Conservation (phyloP, 2,888 invertebrate species). For the Griposia aprilina region DNA sequence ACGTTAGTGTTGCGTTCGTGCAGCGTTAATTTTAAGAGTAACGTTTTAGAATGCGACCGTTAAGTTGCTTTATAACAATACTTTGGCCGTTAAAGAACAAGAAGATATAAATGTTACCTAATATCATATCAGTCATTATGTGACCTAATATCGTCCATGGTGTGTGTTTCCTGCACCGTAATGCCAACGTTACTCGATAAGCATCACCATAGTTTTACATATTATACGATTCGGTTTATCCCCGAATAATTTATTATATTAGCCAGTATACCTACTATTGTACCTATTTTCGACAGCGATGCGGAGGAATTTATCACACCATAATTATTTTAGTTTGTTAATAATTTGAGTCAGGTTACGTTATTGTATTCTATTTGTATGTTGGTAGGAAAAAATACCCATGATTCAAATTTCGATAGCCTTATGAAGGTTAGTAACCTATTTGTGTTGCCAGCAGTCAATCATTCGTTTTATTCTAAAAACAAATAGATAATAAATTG, state of each 20-base stretch:
- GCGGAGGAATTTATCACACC: too few species aligned
- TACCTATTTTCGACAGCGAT: too few species aligned
- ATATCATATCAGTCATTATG: not conserved
- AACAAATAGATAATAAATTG: too few species aligned
- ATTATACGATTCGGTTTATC: not conserved
- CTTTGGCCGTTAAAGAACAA: too few species aligned
- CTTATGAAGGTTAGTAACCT: not conserved
- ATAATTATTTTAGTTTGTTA: too few species aligned
- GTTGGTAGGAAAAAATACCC: slow-evolving; percentile 1
- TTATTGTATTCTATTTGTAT: too few species aligned
- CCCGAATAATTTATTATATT: not conserved
- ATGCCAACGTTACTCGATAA: not conserved
- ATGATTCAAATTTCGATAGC: slow-evolving; percentile 20
- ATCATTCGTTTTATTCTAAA: not conserved
- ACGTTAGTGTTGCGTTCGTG: too few species aligned
- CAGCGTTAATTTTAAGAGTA: too few species aligned
- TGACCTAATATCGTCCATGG: not conserved
- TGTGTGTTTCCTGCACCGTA: not conserved
- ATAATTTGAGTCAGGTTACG: too few species aligned
- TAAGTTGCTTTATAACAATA: too few species aligned
- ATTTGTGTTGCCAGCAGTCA: not conserved
- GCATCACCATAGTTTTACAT: not conserved
- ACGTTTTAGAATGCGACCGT: too few species aligned
- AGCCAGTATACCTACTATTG: not conserved
- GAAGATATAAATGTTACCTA: not conserved